These are phyloP conservation scores for Fregata magnificens DNA, from an alignment of 2,113 vertebrate genomes.

Conservation along the genomic window DNA sequence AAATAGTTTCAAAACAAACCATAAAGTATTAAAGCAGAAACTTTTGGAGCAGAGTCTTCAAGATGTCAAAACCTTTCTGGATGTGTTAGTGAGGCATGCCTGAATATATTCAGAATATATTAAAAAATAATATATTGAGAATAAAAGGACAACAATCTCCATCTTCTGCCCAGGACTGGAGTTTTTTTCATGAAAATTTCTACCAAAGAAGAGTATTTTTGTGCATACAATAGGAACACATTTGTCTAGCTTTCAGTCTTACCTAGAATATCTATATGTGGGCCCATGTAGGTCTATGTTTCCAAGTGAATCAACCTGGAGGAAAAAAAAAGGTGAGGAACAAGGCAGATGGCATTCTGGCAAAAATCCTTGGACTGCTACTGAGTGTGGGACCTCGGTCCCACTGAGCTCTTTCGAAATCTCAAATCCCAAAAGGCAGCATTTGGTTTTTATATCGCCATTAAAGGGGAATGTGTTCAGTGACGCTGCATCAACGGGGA, in stretches of 20 bases:
- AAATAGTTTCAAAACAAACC: neutral
- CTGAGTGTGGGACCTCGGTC: rapidly evolving
- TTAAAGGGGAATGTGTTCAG: neutral
- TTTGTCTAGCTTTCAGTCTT: neutral
- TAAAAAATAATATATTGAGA: neutral
- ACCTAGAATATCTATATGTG: neutral
- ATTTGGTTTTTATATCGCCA: rapidly evolving
- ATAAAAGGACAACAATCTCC: neutral
- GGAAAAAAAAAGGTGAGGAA: neutral
- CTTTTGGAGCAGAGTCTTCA: neutral
- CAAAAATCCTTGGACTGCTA: neutral
- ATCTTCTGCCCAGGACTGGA: neutral
- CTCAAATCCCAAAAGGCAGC: neutral
- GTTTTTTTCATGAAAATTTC: neutral
- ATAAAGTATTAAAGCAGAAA: neutral
- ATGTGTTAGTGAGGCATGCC: neutral
- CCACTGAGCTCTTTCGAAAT: neutral
- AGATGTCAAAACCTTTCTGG: neutral
- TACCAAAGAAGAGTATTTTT: neutral
- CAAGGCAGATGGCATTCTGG: neutral
- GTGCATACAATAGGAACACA: neutral
- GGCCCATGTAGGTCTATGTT: neutral
- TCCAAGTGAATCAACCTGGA: neutral
- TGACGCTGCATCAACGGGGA: neutral
- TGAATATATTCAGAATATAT: neutral